These are phyloP conservation scores for Microctenopoma lineatum DNA, from an alignment of 2,797 vertebrate species.

Conservation along the genomic window DNA sequence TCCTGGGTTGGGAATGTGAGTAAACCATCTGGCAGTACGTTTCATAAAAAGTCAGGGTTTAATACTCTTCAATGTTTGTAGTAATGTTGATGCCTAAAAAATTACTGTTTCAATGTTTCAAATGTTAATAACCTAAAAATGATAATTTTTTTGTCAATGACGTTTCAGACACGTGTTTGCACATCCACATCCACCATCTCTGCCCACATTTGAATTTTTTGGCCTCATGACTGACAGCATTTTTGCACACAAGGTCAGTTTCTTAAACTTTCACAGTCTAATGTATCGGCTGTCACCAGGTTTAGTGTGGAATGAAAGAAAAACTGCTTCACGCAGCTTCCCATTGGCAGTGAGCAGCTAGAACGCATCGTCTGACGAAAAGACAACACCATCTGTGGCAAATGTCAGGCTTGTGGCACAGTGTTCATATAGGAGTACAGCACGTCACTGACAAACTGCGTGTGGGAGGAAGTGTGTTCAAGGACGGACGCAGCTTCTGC, in stretches of 20 bases:
- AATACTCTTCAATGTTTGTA: background rate
- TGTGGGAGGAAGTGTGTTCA: conserved; percentile 50
- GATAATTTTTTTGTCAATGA: no score
- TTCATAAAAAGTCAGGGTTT: background rate
- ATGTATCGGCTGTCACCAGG: conserved; percentile 9
- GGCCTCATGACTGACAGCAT: background rate
- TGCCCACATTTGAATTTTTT: conserved; percentile 19
- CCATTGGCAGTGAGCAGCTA: conserved; percentile 4
- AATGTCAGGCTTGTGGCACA: conserved; percentile 43
- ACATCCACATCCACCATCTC: background rate
- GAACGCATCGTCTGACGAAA: conserved; percentile 22
- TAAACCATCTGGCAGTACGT: no score
- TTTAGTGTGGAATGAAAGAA: conserved; percentile 12
- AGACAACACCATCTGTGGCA: conserved; percentile 44
- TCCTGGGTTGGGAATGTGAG: background rate
- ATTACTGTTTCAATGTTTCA: background rate
- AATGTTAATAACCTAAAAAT: background rate
- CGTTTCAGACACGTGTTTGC: no score
- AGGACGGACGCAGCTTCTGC: conserved; percentile 28
- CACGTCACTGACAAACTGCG: conserved; percentile 35
- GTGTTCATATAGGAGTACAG: conserved; percentile 26
- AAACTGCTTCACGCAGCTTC: conserved; percentile 19
- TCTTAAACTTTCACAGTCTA: background rate
- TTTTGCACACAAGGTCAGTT: background rate
- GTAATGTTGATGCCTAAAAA: background rate